Evolutionary conservation across 1,140 invertebrate species (phyloP), one percentile per base, ranked within the genome.

Genomic region (Homarus americanus): DNA sequence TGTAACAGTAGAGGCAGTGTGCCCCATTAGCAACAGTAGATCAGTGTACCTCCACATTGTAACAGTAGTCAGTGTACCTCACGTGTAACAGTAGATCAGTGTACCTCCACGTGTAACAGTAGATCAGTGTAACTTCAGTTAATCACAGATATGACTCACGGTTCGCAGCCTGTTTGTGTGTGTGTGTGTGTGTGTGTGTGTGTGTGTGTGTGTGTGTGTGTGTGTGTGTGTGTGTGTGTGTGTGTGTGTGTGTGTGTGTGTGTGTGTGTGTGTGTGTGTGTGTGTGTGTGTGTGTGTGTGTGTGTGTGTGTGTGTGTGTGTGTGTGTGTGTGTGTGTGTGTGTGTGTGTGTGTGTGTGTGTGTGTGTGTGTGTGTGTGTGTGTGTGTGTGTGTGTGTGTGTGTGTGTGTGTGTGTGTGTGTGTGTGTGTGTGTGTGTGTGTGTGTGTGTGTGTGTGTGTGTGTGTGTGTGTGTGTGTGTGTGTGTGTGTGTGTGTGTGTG

Each of bases 241-340:
- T 79, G 41, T 41, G 41, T 79, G 41, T 41, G 41, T 79, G n/a
- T 79, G n/a, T 41, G 41, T 79, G n/a, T 79, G 41, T 79, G 24
- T 41, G 20, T 79, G 20, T 41, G 41, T 41, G 41, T 3, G 24
- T 41, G n/a, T 5, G 41, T 41, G 17, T 79, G 9, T 20, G 41
- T 41, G 41, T 40, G 44, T 44, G 41, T 40, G 44, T 44, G n/a
- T 40, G 41, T 79, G 28, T 38, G 24, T 28, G 12, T 24, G 72
- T 79, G 20, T 79, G 7, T 79, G 7, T 40, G 41, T 79, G 7
- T 79, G 20, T 41, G 20, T 49, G 44, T 44, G 12, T 80, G 44
- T 49, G 44, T 80, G 4, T 80, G 44, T 49, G 15, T 44, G 28
- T 79, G 40, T 79, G 28, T 79, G n/a, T 79, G 28, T 79, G 40